Base-by-base conservation (phyloP, 2,888 invertebrate genomes). In the Erebia epiphron region DNA sequence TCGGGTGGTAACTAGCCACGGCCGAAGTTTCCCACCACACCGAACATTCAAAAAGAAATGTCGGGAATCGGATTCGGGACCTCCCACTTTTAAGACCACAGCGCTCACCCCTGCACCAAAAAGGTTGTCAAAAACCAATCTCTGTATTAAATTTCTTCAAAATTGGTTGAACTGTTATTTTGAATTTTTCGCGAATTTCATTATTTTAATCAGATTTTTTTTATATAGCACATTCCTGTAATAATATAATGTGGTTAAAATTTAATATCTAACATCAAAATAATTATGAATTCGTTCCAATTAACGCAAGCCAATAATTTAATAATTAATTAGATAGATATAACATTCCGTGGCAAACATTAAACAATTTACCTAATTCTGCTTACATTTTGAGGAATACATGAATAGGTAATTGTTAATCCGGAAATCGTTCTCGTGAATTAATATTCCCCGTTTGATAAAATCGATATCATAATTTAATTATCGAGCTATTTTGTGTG, bases 331-430 rank as follows among this genome's bases (percentile, higher is more conserved):
- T 54, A 54, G 50, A 8, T 57, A 57, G 35, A 2, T 57, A 35
- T 18, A 43, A 43, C 61, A 11, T 43, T 43, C 18, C 43, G 43
- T 43, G 11, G 43, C 1, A 10, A 60, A 60, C 41, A 11, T 60
- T 16, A 18, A 43, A 16, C 11, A 43, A 35, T 43, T 61, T 13
- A 43, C 11, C 10, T 9, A 43, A 61, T 61, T 61, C 46, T 16
- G 41, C 16, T 16, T 43, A 60, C n/a, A 41, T 16, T 41, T 10
- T 2, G 16, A 43, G n/a, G n/a, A 61, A 61, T 18, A 61, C 61
- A 60, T 46, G 18, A 18, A 61, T 61, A 43, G 43, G 9, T 58
- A 41, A 41, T 58, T 58, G 61, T 43, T 61, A 61, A 61, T 61
- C 61, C 18, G 61, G 61, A 61, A 46, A 61, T 18, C 43, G 43